Base-by-base conservation (phyloP, 2,797 vertebrate genomes). In the Melanotaenia parkinsoni region DNA sequence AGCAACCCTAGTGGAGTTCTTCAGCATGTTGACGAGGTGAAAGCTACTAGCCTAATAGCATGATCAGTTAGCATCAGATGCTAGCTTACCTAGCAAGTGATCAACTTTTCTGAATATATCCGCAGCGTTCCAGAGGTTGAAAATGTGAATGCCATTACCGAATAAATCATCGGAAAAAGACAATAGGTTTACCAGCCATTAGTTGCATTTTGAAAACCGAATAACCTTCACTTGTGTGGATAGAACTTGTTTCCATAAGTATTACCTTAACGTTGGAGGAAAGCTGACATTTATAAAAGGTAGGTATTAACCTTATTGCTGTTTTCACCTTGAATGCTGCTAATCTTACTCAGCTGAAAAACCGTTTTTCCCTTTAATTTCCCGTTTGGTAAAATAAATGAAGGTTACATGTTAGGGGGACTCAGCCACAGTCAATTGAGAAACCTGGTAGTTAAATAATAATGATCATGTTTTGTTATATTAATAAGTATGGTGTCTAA, bases 391-490 rank as follows among this genome's bases (percentile, higher is more conserved):
- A 1, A 67, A 12, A 30, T 26, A 3, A 60, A 0, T 65, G 70
- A 77, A 82, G 74, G 77, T 76, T 58, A 12, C 62, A 3, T 2
- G 43, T 51, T 51, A 16, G 5, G n/a, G n/a, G 47, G 35, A 37
- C 37, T 38, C 37, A 38, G 35, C 35, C 32, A 33, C 5, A 33
- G 4, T 33, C 32, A 33, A 33, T 7, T 37, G 35, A 37, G 37
- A 12, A 38, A 38, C 2, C 11, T 13, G 37, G 9, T 38, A 38
- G 37, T 38, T 38, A 38, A 38, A 8, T 38, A 38, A 38, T 38
- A 38, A 38, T 13, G 4, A 33, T 33, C 32, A 33, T 33, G 32
- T 33, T 33, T 33, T 33, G 32, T 33, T 33, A 33, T 7, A 33
- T 1, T 33, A 33, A 33, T 33, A 33, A 33, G 7, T 33, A 33